These are phyloP conservation scores for Mus musculus DNA, from an alignment of 2,113 vertebrate genomes.

Conservation along the genomic window GRCm39 chr8:42992501-42993000, in stretches of 20 bases:
- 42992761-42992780: not conserved
- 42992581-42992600: not conserved
- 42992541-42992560: not conserved
- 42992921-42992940: too few relatives aligned
- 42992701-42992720: not conserved
- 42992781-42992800: not conserved
- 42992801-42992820: not conserved
- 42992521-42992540: not conserved
- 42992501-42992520: not conserved
- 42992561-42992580: not conserved
- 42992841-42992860: not conserved
- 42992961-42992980: too few relatives aligned
- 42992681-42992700: not conserved
- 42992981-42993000: too few relatives aligned
- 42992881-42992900: too few relatives aligned
- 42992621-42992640: not conserved
- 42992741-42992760: not conserved
- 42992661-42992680: not conserved
- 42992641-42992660: not conserved
- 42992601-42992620: not conserved
- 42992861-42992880: too few relatives aligned
- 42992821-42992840: not conserved
- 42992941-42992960: too few relatives aligned
- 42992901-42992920: too few relatives aligned
- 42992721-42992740: fast-evolving